Evolutionary conservation across 2,888 invertebrate genomes (phyloP).

Genomic region (Drosophila nr. medialis): DNA sequence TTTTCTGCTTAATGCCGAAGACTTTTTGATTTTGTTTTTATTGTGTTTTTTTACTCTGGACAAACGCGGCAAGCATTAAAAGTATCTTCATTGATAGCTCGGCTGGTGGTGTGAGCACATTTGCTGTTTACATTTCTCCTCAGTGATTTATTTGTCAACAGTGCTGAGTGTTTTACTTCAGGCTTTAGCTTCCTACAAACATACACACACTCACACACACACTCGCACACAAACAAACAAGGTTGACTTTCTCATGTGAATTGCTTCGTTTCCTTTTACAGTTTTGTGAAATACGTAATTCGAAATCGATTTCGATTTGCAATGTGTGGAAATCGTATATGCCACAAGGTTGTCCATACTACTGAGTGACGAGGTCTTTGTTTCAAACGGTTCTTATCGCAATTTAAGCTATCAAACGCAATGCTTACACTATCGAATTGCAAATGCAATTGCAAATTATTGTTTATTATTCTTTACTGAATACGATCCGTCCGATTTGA

Average conservation of each 20-base stretch:
- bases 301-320: conserved; percentile 60
- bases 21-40: conserved; percentile 6
- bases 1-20: conserved; percentile 14
- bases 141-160: conserved; percentile 40
- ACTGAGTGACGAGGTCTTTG: conserved; percentile 24
- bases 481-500: not conserved
- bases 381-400: conserved; percentile 56
- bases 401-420: conserved; percentile 18
- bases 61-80: conserved; percentile 52
- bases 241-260: conserved; percentile 62
- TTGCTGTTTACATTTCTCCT: conserved; percentile 62
- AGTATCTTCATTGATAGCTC: conserved; percentile 54
- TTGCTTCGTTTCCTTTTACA: conserved; percentile 61
- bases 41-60: conserved; percentile 5
- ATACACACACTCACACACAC: conserved; percentile 6
- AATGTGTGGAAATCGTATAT: conserved; percentile 35
- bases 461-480: not conserved
- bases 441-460: conserved; percentile 21
- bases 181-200: conserved; percentile 45
- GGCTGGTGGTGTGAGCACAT: conserved; percentile 37
- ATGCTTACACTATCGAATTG: conserved; percentile 10
- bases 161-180: conserved; percentile 26
- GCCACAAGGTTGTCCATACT: conserved; percentile 53
- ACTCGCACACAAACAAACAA: conserved; percentile 28
- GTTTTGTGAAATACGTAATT: conserved; percentile 58